A percentile compares a stretch with the other conserved stretches of the same genome.
These are phyloP conservation scores for Centropus unirufus DNA, from an alignment of 2,113 vertebrate genomes.

Conservation along the genomic window DNA sequence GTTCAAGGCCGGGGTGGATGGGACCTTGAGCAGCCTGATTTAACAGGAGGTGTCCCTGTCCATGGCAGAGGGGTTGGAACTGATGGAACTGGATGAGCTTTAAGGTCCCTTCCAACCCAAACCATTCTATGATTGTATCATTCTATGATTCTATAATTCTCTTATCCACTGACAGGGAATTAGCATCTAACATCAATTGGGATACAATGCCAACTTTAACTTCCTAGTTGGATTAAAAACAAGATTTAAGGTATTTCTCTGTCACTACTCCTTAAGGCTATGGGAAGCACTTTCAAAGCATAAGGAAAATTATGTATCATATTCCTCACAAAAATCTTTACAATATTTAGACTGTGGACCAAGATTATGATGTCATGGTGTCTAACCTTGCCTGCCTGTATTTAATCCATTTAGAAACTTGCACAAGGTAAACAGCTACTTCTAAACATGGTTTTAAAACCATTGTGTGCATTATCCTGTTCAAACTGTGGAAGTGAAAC, in stretches of 20 bases:
- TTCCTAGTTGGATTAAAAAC: not conserved
- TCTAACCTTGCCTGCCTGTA: not conserved
- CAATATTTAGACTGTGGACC: not conserved
- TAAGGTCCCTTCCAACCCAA: too few relatives aligned
- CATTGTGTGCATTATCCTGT: not conserved
- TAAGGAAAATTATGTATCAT: not conserved
- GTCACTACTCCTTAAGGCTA: not conserved
- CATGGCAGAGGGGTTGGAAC: too few relatives aligned
- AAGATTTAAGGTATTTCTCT: not conserved
- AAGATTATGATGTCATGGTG: not conserved
- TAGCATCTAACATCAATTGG: not conserved
- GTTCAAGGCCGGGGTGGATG: too few relatives aligned
- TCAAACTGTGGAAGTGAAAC: not conserved
- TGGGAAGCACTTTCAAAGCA: not conserved
- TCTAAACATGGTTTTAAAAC: not conserved
- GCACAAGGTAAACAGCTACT: not conserved
- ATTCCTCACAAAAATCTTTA: not conserved
- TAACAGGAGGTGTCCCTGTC: too few relatives aligned
- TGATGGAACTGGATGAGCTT: too few relatives aligned
- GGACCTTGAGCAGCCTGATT: too few relatives aligned
- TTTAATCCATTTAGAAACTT: not conserved
- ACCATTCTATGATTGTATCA: too few relatives aligned
- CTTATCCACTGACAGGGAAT: not conserved
- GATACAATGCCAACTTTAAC: not conserved
- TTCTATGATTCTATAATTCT: not conserved